Evolutionary conservation across 2,113 vertebrate genomes (phyloP), one percentile per base, ranked within the genome.

Genomic region (Hemicordylus capensis): DNA sequence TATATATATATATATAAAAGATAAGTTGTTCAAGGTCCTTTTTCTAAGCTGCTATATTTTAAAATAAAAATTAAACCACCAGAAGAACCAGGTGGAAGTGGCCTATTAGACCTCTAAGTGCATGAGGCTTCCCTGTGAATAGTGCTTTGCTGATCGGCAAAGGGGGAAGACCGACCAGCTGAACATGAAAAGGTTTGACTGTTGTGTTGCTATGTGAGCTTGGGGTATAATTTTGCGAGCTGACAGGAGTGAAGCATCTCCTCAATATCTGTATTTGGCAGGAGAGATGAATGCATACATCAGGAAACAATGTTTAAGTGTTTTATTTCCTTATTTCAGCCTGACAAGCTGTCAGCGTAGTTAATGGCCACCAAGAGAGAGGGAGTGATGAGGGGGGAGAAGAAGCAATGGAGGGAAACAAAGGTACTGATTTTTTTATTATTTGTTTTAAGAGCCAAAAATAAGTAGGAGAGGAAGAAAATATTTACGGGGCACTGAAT

Each of bases 201-300:
- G 73, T 78, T 72, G 48, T 76, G 89, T 77, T 91, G 90, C 93
- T 86, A 31, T 83, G 89, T 14, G 80, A 94, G 93, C 93, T 80
- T 59, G 94, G 95, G 95, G 93, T 97, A 91, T 98, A 97, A 98
- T 97, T 97, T 97, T 96, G 94, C 58, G 24, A 93, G 92, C 96
- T 96, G 97, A 97, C 96, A 96, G 96, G 96, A 97, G 97, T 97
- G 96, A 98, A 96, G 96, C 95, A 97, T 98, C 96, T 97, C 93
- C 95, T 96, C 96, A 95, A 95, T 97, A 96, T 97, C 97, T 94
- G 95, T 96, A 95, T 97, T 96, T 98, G 98, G 97, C 97, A 97
- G 96, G 91, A 93, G 94, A 97, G 97, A 98, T 98, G 97, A 98
- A 98, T 97, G 96, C 96, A 96, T 96, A 97, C 97, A 97, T 97